Evolutionary conservation across 64 coral and sea anemone genomes (phyloP).

Genomic region (Trachythela sp.): DNA sequence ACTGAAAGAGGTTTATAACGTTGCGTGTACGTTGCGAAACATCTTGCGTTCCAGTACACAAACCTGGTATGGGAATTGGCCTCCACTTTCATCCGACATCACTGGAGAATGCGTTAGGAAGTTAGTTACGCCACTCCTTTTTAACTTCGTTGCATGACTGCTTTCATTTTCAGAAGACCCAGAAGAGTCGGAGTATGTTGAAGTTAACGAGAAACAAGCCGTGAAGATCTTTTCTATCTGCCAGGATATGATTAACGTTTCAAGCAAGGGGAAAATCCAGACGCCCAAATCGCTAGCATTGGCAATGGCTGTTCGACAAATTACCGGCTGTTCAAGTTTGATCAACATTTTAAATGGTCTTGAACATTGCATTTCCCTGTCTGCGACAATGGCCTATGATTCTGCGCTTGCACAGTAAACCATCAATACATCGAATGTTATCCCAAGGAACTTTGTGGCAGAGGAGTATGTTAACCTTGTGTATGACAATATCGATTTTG

Average conservation of each 20-base stretch:
- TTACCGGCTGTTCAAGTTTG: background rate
- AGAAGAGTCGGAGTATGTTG: background rate
- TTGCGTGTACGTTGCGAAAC: background rate
- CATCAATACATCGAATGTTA: background rate
- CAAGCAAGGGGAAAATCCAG: background rate
- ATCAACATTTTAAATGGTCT: background rate
- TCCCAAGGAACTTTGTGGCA: background rate
- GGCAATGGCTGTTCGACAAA: background rate
- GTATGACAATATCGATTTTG: slow-evolving; percentile 3
- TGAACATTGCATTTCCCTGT: background rate
- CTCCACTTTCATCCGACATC: background rate
- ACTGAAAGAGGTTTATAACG: background rate
- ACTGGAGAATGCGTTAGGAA: background rate
- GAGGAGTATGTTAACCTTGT: slow-evolving; percentile 6
- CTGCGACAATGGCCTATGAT: slow-evolving; percentile 4
- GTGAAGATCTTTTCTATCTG: slow-evolving; percentile 18
- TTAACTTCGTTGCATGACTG: background rate
- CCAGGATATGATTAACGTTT: slow-evolving; percentile 8
- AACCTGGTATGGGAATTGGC: slow-evolving; percentile 9
- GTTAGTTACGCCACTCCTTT: background rate
- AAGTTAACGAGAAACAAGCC: slow-evolving; percentile 6
- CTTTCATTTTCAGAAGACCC: background rate
- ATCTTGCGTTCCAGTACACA: background rate
- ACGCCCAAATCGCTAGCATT: slow-evolving; percentile 13
- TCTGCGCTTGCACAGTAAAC: background rate